A percentile compares a stretch with the other conserved stretches of the same genome.
These are phyloP conservation scores for Pyrgus malvae DNA, from an alignment of 2,888 invertebrate species.

Conservation along the genomic window DNA sequence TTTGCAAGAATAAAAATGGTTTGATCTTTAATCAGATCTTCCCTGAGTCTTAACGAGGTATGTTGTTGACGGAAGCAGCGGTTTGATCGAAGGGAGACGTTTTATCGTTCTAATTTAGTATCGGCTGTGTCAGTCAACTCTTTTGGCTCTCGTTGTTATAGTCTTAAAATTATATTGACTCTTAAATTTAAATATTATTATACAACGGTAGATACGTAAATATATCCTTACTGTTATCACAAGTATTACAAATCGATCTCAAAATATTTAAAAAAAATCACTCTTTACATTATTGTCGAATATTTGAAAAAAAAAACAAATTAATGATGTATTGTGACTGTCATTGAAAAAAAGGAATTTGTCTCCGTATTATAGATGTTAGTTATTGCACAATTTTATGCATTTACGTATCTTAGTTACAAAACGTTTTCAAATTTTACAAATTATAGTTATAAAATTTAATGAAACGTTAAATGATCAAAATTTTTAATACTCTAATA, in stretches of 20 bases:
- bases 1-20: too few relatives aligned
- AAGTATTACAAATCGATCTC: conserved; percentile 9
- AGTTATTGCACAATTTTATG: conserved; percentile 29
- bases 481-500: too few relatives aligned
- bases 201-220: neutral
- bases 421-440: neutral
- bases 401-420: conserved; percentile 24
- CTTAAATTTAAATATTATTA: neutral
- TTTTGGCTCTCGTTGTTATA: conserved; percentile 13
- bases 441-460: neutral
- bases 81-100: neutral
- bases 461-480: too few relatives aligned
- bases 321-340: neutral
- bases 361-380: conserved; percentile 8
- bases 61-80: conserved; percentile 7
- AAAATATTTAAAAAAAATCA: conserved; percentile 14
- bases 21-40: too few relatives aligned
- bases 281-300: conserved; percentile 3
- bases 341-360: neutral
- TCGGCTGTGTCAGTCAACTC: conserved; percentile 34
- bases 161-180: neutral
- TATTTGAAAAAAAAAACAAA: neutral
- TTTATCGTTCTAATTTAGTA: conserved; percentile 28
- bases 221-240: neutral
- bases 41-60: too few relatives aligned